Percentiles rank a stretch among this genome's conserved stretches.
Conservation (phyloP, 2,888 invertebrate genomes). For the Macroteleia sp. region DNA sequence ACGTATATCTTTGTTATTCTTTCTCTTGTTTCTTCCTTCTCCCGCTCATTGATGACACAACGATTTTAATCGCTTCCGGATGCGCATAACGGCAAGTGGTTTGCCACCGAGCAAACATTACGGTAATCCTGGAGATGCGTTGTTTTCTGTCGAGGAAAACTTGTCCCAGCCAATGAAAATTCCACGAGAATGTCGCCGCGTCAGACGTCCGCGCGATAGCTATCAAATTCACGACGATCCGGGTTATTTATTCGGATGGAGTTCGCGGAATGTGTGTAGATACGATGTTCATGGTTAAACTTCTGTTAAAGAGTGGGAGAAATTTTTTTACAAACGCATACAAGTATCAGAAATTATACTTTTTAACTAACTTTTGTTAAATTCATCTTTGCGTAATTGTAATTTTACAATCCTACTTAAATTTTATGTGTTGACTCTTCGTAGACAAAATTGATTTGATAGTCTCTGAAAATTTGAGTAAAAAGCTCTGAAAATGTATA, state of each 20-base stretch:
- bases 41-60: conserved; percentile 50
- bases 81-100: conserved; percentile 52
- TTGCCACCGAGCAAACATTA: conserved; percentile 56
- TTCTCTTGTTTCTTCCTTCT: conserved; percentile 15
- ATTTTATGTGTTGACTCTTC: too few species aligned
- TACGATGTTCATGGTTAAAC: conserved; percentile 4
- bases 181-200: conserved; percentile 41
- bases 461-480: too few species aligned
- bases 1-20: too few species aligned
- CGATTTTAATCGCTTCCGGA: conserved; percentile 58
- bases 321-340: too few species aligned
- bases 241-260: conserved; percentile 16
- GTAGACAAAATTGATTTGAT: too few species aligned
- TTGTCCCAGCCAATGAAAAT: conserved; percentile 49
- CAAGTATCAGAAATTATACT: too few species aligned
- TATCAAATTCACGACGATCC: conserved; percentile 48
- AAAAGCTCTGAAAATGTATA: too few species aligned
- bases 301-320: too few species aligned
- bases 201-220: conserved; percentile 29
- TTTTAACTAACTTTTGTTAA: too few species aligned
- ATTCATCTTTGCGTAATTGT: too few species aligned
- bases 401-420: too few species aligned
- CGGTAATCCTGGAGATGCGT: conserved; percentile 40
- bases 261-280: conserved; percentile 21
- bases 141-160: conserved; percentile 43